phyloP scores from a whole-genome alignment of 1,140 invertebrate genomes.

The Lordiphosa clarofinis region DNA sequence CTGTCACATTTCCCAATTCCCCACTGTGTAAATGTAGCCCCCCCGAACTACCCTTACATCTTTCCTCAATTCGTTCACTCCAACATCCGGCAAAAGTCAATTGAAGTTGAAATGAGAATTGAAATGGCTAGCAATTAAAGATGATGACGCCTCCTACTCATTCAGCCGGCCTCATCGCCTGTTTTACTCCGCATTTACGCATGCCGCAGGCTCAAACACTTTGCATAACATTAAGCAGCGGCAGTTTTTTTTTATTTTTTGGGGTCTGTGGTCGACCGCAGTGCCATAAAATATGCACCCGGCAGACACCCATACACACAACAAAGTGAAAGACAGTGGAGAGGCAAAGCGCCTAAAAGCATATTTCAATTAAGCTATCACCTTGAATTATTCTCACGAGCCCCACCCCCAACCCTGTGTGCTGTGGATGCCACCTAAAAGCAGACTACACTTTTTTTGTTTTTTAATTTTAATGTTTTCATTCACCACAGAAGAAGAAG shows the following conservation, averaged over 20 bases:
- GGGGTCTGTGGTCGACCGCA: conserved; percentile 58
- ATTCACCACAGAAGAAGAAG: conserved; percentile 45
- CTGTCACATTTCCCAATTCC: too few relatives aligned
- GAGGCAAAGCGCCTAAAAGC: conserved; percentile 76
- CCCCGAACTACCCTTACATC: not conserved
- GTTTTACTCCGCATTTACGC: conserved; percentile 18
- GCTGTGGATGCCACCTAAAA: conserved; percentile 42
- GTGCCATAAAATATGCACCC: conserved; percentile 71
- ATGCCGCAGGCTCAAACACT: conserved; percentile 68
- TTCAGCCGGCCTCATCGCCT: not conserved
- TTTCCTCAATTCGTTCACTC: conserved; percentile 20
- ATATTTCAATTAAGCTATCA: conserved; percentile 79
- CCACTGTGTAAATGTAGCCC: too few relatives aligned
- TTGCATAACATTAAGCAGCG: conserved; percentile 73
- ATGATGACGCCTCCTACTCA: conserved; percentile 41
- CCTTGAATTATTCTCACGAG: conserved; percentile 79
- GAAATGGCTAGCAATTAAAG: conserved; percentile 75
- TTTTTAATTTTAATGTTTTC: conserved; percentile 77
- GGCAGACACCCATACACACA: conserved; percentile 17
- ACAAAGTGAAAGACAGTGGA: conserved; percentile 51
- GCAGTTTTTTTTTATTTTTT: conserved; percentile 35
- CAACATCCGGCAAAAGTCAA: conserved; percentile 56
- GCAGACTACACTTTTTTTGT: conserved; percentile 51
- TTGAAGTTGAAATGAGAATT: conserved; percentile 71
- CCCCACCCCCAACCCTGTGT: conserved; percentile 28